Percentiles rank a stretch among this genome's conserved stretches.
phyloP scores from a whole-genome alignment of 2,797 vertebrate species.

The Telmatherina bonti region DNA sequence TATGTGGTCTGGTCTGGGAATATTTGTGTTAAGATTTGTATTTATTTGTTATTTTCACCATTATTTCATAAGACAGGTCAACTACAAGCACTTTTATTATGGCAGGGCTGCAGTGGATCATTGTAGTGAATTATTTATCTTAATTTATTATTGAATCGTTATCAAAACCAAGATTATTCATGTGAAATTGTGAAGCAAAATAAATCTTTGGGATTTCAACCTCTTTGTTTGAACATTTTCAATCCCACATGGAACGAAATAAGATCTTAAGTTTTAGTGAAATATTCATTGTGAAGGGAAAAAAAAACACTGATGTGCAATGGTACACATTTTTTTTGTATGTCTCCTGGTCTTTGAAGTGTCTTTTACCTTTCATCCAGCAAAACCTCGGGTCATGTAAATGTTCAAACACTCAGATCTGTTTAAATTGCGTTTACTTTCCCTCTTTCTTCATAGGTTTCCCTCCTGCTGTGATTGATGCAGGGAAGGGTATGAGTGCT shows the following conservation, averaged over 20 bases:
- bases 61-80: slow-evolving; percentile 66
- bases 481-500: slow-evolving; percentile 86
- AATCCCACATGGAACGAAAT: background rate
- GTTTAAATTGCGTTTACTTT: slow-evolving; percentile 41
- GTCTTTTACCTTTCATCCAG: slow-evolving; percentile 34
- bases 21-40: slow-evolving; percentile 60
- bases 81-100: slow-evolving; percentile 9
- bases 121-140: slow-evolving; percentile 34
- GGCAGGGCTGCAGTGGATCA: slow-evolving; percentile 11
- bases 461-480: slow-evolving; percentile 86
- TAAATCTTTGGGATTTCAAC: background rate
- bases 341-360: slow-evolving; percentile 38
- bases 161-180: slow-evolving; percentile 44
- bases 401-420: slow-evolving; percentile 50
- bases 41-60: slow-evolving; percentile 61
- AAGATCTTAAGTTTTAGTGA: background rate
- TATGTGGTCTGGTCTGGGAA: slow-evolving; percentile 62
- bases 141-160: slow-evolving; percentile 26
- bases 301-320: slow-evolving; percentile 5
- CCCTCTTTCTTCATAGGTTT: slow-evolving; percentile 71
- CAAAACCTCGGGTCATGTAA: slow-evolving; percentile 30
- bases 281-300: background rate
- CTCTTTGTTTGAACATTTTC: slow-evolving; percentile 1
- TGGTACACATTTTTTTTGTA: slow-evolving; percentile 10
- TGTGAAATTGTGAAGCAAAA: slow-evolving; percentile 17